These are phyloP conservation scores for Tenualosa ilisha DNA, from an alignment of 2,797 vertebrate species.

Conservation along the genomic window DNA sequence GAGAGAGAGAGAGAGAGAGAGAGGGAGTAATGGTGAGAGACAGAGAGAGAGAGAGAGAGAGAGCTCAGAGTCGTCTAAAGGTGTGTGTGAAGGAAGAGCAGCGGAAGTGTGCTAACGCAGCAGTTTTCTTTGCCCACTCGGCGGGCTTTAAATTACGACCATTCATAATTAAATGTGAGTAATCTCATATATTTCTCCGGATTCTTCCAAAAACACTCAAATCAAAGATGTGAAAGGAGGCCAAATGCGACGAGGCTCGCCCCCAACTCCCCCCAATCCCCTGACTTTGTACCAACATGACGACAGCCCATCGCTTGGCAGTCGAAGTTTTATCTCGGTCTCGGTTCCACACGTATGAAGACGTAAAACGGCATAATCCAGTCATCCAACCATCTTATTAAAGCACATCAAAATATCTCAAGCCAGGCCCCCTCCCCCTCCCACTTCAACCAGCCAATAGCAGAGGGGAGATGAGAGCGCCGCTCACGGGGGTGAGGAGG, in stretches of 20 bases:
- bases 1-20: background rate
- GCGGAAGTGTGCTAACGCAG: background rate
- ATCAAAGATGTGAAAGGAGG: background rate
- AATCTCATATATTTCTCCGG: constrained; percentile 11
- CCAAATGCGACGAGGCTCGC: background rate
- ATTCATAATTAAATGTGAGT: constrained; percentile 13
- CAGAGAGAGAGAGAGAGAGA: background rate
- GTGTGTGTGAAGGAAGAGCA: constrained; percentile 1
- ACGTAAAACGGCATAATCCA: constrained; percentile 68
- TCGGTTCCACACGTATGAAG: constrained; percentile 58
- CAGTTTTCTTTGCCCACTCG: constrained; percentile 22
- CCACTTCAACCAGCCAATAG: background rate
- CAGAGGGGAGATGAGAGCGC: constrained; percentile 61
- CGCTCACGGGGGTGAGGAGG: constrained; percentile 69
- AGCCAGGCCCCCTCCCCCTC: constrained; percentile 39
- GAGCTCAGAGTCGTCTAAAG: background rate
- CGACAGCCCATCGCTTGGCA: constrained; percentile 41
- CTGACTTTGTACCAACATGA: constrained; percentile 17
- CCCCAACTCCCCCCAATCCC: background rate
- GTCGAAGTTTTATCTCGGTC: constrained; percentile 45
- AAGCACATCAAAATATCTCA: constrained; percentile 65
- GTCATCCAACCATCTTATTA: constrained; percentile 72
- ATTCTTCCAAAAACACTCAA: constrained; percentile 20
- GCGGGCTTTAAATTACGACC: background rate
- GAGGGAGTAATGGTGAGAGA: background rate